These are phyloP conservation scores for Gobionotothen gibberifrons DNA, from an alignment of 2,797 vertebrate species.

Conservation along the genomic window DNA sequence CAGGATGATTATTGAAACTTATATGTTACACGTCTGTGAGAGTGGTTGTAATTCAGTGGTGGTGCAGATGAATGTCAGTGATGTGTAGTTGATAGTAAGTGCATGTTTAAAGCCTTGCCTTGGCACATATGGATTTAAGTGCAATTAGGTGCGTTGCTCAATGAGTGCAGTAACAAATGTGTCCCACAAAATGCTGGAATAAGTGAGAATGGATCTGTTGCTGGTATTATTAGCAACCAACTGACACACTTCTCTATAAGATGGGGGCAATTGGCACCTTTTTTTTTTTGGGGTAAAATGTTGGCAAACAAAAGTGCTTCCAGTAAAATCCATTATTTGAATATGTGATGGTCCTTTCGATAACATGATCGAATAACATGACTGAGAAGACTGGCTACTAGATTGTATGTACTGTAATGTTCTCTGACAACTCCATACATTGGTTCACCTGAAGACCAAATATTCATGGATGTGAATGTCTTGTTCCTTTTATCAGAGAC, in stretches of 20 bases:
- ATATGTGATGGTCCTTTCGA: slow-evolving; percentile 20
- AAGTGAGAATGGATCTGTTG: slow-evolving; percentile 34
- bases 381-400: slow-evolving; percentile 5
- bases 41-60: slow-evolving; percentile 40
- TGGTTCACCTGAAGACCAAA: slow-evolving; percentile 30
- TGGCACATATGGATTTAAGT: slow-evolving; percentile 66
- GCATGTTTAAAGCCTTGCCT: slow-evolving; percentile 57
- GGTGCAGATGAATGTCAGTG: slow-evolving; percentile 63
- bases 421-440: slow-evolving; percentile 20
- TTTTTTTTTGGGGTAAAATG: slow-evolving; percentile 28
- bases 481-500: slow-evolving; percentile 26
- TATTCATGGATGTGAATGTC: slow-evolving; percentile 47
- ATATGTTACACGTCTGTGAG: slow-evolving; percentile 39
- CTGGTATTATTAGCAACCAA: slow-evolving; percentile 24
- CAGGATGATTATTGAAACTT: slow-evolving; percentile 18
- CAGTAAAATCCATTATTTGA: slow-evolving; percentile 46
- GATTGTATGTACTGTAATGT: slow-evolving; percentile 28
- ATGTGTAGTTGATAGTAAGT: slow-evolving; percentile 50
- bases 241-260: slow-evolving; percentile 20
- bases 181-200: slow-evolving; percentile 34
- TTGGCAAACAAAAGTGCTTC: slow-evolving; percentile 69
- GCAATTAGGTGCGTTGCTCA: slow-evolving; percentile 69
- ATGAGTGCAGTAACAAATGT: slow-evolving; percentile 48
- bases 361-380: slow-evolving; percentile 1
- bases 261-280: not conserved